Conservation (phyloP, 2,888 invertebrate genomes). For the Adineta ricciae region DNA sequence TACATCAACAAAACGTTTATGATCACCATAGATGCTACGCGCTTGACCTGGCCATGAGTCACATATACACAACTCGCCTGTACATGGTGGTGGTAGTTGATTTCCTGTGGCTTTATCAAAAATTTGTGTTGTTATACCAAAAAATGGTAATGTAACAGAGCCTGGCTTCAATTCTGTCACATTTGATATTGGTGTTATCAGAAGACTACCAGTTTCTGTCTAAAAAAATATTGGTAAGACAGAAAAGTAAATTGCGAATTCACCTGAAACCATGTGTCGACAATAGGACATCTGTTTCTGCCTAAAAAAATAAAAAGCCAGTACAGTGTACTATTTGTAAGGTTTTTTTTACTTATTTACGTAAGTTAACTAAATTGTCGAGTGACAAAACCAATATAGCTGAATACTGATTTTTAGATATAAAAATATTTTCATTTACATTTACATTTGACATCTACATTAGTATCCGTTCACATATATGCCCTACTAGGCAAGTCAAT, state of each 20-base stretch:
- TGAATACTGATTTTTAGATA: no score
- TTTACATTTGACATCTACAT: no score
- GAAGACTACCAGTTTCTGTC: slow-evolving; percentile 68
- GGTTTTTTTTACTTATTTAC: no score
- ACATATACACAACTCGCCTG: slow-evolving; percentile 67
- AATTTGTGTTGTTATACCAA: slow-evolving; percentile 79
- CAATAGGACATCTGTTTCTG: slow-evolving; percentile 62
- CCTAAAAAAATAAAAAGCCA: slow-evolving; percentile 47
- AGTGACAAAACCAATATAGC: no score
- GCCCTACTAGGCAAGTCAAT: no score
- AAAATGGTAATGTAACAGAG: slow-evolving; percentile 90
- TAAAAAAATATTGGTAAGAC: slow-evolving; percentile 35
- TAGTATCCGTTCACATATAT: no score
- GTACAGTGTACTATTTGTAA: no score
- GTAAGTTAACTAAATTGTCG: no score
- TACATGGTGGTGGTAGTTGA: slow-evolving; percentile 35
- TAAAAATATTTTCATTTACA: no score
- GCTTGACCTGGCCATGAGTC: slow-evolving; percentile 99
- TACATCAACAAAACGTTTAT: slow-evolving; percentile 55
- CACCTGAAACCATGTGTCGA: slow-evolving; percentile 93
- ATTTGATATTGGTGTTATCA: slow-evolving; percentile 85
- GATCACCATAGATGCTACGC: slow-evolving; percentile 82
- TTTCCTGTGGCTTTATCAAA: slow-evolving; percentile 73
- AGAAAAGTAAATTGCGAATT: slow-evolving; percentile 28
- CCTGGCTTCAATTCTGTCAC: slow-evolving; percentile 95